These are phyloP conservation scores for Epinotia nisella DNA, from an alignment of 2,888 invertebrate genomes.

Conservation along the genomic window DNA sequence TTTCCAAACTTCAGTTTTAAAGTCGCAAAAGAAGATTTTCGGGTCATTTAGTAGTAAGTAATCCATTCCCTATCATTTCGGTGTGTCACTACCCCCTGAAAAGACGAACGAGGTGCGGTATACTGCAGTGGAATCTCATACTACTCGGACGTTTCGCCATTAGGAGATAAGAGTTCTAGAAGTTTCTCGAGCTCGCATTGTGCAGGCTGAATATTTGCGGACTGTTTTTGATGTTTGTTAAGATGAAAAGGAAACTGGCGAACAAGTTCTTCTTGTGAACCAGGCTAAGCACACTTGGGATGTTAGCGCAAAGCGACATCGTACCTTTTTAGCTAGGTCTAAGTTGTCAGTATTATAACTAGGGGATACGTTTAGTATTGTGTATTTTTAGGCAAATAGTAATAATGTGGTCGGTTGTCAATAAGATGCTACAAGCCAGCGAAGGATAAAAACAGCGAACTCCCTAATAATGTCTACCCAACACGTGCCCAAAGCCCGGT, in stretches of 20 bases:
- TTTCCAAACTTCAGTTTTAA: too few species aligned
- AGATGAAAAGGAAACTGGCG: constrained; percentile 5
- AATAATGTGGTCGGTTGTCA: too few species aligned
- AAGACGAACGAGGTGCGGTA: neutral
- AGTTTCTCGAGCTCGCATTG: neutral
- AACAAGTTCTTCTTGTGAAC: neutral
- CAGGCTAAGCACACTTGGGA: neutral
- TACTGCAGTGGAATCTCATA: neutral
- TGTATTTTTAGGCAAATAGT: too few species aligned
- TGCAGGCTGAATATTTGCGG: constrained; percentile 2
- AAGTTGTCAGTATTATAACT: neutral
- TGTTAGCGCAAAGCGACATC: neutral
- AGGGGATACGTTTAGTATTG: too few species aligned
- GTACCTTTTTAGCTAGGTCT: neutral
- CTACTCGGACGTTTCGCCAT: constrained; percentile 2
- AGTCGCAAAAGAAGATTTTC: too few species aligned
- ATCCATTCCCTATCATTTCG: too few species aligned
- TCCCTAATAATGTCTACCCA: too few species aligned
- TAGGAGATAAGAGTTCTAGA: constrained; percentile 15
- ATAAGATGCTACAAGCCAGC: too few species aligned
- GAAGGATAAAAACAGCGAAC: too few species aligned
- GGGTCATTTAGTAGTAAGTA: too few species aligned
- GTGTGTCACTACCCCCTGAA: neutral
- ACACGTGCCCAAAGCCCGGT: too few species aligned
- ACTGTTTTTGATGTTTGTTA: constrained; percentile 7